Evolutionary conservation across 2,113 vertebrate species (phyloP), one percentile per base, ranked within the genome.

Genomic region (Cepphus grylle): DNA sequence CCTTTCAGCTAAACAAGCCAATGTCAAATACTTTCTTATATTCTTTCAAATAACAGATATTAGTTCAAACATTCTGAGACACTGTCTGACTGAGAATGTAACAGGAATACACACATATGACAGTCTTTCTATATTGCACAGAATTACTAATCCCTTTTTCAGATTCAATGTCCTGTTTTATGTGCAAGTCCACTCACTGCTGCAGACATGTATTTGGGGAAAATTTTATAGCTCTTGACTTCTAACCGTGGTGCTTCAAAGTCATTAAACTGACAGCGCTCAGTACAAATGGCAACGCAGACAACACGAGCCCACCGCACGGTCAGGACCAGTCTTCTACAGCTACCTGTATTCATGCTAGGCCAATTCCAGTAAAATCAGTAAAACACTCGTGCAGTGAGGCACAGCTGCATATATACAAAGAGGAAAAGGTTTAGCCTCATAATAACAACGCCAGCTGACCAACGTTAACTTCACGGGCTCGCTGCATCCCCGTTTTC

Each of bases 151-250:
- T 30, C 70, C 11, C 47, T 76, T 72, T 78, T 76, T 32, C 62
- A 80, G 42, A 40, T 29, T 72, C 91, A 58, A 0, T 27, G 62
- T 49, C 81, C 83, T 89, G 6, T 34, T 95, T 91, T 50, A 55
- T 34, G 86, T 49, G 47, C 81, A 76, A 56, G 40, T 56, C 66
- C 78, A 62, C 66, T 82, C 49, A 14, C 27, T 86, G 84, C 56
- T 58, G 34, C 8, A 30, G 78, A 65, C 12, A 4, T 38, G 38
- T 36, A 29, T 73, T 94, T 89, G 50, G 78, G 78, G 70, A 56
- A 69, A 91, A 82, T 80, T 47, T 50, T 86, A 50, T 8, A 50
- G 83, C 86, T 55, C 77, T 95, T 84, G 77, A 79, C 66, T 91
- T 62, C 83, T 65, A 42, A 50, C 78, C 49, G 1, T 2, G 26